A percentile compares a stretch with the other conserved stretches of the same genome.
phyloP scores from a whole-genome alignment of 2,888 invertebrate species.

The Parascotia fuliginaria region DNA sequence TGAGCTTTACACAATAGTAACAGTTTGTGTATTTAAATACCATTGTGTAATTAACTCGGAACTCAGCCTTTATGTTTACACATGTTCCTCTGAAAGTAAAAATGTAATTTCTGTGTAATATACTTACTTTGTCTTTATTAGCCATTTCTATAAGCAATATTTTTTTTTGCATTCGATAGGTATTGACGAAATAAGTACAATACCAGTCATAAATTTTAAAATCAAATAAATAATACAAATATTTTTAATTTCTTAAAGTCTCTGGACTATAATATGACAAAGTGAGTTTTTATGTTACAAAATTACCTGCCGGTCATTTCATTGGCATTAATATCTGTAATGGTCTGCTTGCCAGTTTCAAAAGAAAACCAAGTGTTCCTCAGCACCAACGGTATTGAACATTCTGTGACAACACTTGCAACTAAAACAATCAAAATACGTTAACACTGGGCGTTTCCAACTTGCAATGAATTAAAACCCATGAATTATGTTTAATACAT shows the following conservation, averaged over 20 bases:
- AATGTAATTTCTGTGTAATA: too few species aligned
- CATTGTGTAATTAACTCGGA: slow-evolving; percentile 93
- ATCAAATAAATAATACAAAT: too few species aligned
- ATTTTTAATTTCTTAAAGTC: too few species aligned
- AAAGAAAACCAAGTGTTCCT: slow-evolving; percentile 97
- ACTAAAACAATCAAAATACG: slow-evolving; percentile 59
- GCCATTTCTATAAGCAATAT: too few species aligned
- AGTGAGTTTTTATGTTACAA: too few species aligned
- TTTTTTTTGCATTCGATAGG: too few species aligned
- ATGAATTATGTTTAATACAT: slow-evolving; percentile 25
- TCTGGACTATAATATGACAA: too few species aligned
- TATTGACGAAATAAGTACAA: too few species aligned
- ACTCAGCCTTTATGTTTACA: slow-evolving; percentile 89
- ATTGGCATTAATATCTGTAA: slow-evolving; percentile 92
- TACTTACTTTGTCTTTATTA: too few species aligned
- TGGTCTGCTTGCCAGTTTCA: slow-evolving; percentile 93
- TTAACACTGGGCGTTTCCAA: slow-evolving; percentile 68
- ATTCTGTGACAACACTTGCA: slow-evolving; percentile 73
- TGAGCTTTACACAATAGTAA: slow-evolving; percentile 93
- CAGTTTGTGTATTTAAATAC: slow-evolving; percentile 90
- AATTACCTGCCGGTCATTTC: slow-evolving; percentile 88
- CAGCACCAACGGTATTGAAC: slow-evolving; percentile 91
- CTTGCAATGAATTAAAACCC: slow-evolving; percentile 25
- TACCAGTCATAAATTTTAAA: too few species aligned
- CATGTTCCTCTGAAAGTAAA: slow-evolving; percentile 88